A percentile compares a stretch with the other conserved stretches of the same genome.
Evolutionary conservation across 2,888 invertebrate species (phyloP).

Genomic region (Hemithea aestivaria): DNA sequence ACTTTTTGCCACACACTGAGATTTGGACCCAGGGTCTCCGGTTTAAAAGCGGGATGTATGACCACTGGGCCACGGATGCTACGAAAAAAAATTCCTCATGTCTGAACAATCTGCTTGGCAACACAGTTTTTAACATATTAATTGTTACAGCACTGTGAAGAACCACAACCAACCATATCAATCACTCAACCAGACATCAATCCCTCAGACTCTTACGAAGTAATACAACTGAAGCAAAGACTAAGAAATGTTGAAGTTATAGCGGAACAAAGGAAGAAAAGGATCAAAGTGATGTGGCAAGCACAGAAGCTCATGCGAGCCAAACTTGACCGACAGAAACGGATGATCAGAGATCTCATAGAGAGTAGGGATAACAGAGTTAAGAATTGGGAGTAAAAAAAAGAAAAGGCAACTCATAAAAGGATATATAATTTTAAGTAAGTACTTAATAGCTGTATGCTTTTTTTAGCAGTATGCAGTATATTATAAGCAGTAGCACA

Average conservation of each 20-base stretch:
- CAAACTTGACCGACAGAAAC: slow-evolving; percentile 50
- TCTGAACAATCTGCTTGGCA: too few relatives aligned
- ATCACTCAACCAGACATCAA: slow-evolving; percentile 41
- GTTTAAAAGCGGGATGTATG: too few relatives aligned
- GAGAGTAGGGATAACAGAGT: slow-evolving; percentile 39
- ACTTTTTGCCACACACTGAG: too few relatives aligned
- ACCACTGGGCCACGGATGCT: too few relatives aligned
- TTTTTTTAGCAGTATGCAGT: too few relatives aligned
- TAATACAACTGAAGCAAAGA: slow-evolving; percentile 53
- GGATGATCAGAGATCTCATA: slow-evolving; percentile 52
- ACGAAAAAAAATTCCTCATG: too few relatives aligned
- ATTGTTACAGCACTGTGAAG: slow-evolving; percentile 51
- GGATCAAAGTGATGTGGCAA: slow-evolving; percentile 53
- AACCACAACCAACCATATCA: slow-evolving; percentile 48
- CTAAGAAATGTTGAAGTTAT: slow-evolving; percentile 52
- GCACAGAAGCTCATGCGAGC: slow-evolving; percentile 41
- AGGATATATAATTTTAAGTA: too few relatives aligned
- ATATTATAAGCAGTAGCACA: too few relatives aligned
- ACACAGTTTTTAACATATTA: background rate
- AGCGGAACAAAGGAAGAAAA: slow-evolving; percentile 49
- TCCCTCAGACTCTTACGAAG: slow-evolving; percentile 50
- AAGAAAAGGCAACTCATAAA: too few relatives aligned
- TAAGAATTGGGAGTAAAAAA: too few relatives aligned
- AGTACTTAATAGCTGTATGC: too few relatives aligned
- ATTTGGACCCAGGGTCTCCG: too few relatives aligned